phyloP scores from a whole-genome alignment of 2,888 invertebrate species.

The Carpatolechia fugitivella region DNA sequence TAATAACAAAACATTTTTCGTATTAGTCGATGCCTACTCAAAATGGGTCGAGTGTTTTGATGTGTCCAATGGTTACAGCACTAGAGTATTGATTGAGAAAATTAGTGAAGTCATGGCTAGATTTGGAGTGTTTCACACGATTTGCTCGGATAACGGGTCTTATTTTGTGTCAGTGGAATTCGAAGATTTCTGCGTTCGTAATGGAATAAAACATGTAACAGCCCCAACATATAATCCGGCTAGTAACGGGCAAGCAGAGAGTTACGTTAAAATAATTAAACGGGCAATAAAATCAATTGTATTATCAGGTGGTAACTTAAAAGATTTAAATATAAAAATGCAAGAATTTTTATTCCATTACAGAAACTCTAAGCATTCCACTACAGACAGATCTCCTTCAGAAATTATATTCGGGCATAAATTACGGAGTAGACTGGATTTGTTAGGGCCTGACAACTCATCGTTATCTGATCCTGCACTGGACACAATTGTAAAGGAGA shows the following conservation, averaged over 20 bases:
- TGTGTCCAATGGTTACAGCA: background rate
- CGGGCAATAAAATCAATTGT: constrained; percentile 1
- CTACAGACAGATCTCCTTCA: constrained; percentile 12
- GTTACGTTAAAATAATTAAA: constrained; percentile 9
- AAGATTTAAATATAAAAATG: constrained; percentile 1
- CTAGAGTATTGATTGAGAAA: background rate
- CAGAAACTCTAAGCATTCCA: constrained; percentile 14
- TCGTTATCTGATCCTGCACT: background rate
- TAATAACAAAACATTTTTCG: background rate
- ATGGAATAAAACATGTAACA: constrained; percentile 22
- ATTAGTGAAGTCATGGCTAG: background rate
- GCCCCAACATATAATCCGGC: constrained; percentile 22
- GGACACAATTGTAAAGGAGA: background rate
- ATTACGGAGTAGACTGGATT: constrained; percentile 15
- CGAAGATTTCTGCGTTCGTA: constrained; percentile 18
- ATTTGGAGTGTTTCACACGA: constrained; percentile 5
- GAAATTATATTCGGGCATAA: constrained; percentile 16
- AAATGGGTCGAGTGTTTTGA: constrained; percentile 4
- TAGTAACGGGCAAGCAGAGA: constrained; percentile 26
- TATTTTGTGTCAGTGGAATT: constrained; percentile 21
- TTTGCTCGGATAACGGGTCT: constrained; percentile 21
- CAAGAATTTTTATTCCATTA: constrained; percentile 13
- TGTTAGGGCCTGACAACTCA: background rate
- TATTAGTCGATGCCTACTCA: background rate
- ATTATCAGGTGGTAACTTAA: background rate